These are phyloP conservation scores for Melipona beecheii DNA, from an alignment of 2,888 invertebrate species.

Conservation along the genomic window DNA sequence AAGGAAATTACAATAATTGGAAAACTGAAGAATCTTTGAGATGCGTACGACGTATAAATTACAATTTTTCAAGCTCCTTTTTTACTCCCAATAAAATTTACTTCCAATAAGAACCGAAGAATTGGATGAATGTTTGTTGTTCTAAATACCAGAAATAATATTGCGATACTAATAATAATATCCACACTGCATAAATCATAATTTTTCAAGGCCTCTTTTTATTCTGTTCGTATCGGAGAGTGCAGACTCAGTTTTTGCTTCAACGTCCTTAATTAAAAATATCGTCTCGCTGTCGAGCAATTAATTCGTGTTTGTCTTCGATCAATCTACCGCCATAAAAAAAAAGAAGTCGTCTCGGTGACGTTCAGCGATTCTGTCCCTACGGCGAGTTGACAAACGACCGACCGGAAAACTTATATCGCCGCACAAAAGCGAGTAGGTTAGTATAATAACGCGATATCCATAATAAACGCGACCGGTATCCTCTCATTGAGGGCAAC, in stretches of 20 bases:
- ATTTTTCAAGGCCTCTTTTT: not conserved
- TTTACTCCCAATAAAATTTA: no score
- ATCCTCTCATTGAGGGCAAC: constrained; percentile 83
- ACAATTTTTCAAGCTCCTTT: no score
- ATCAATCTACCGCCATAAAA: constrained; percentile 5
- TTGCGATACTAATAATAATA: not conserved
- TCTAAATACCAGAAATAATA: not conserved
- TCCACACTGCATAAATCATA: not conserved
- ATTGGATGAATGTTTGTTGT: not conserved
- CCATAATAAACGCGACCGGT: constrained; percentile 76
- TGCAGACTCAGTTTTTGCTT: not conserved
- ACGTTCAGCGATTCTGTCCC: constrained; percentile 23
- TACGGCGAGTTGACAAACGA: constrained; percentile 37
- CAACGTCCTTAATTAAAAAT: no score
- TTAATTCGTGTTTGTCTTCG: not conserved
- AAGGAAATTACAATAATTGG: not conserved
- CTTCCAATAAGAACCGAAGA: not conserved
- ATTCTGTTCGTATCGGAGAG: not conserved
- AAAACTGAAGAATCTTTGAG: no score
- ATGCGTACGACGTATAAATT: no score
- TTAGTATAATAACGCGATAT: constrained; percentile 78
- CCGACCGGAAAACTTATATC: constrained; percentile 74
- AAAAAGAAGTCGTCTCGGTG: constrained; percentile 7
- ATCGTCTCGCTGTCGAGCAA: not conserved
- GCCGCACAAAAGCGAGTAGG: constrained; percentile 73